These are phyloP conservation scores for Rhinichthys klamathensis DNA, from an alignment of 2,113 vertebrate species.

Conservation along the genomic window DNA sequence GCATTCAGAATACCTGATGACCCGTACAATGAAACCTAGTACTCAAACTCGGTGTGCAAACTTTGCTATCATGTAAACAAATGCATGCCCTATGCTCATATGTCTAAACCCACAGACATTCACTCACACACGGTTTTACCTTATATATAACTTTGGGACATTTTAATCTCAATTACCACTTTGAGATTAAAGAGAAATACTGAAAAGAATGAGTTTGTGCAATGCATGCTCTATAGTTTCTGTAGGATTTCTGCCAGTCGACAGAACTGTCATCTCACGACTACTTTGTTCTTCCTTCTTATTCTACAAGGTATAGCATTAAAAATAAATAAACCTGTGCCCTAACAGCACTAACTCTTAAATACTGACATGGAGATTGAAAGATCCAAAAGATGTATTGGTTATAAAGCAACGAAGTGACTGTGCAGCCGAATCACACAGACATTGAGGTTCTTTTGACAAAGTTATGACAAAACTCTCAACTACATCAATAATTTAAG, in stretches of 20 bases:
- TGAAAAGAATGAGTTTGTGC: neutral
- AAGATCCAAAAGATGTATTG: neutral
- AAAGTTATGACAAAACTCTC: neutral
- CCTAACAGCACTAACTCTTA: neutral
- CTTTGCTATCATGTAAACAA: neutral
- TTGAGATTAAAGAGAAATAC: slow-evolving; percentile 1
- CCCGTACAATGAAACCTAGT: neutral
- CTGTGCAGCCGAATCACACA: neutral
- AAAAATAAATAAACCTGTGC: neutral
- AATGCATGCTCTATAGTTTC: neutral
- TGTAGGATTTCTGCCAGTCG: neutral
- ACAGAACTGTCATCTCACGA: neutral
- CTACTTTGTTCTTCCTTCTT: neutral
- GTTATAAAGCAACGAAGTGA: neutral
- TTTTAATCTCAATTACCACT: neutral
- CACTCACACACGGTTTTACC: neutral
- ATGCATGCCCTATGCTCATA: neutral
- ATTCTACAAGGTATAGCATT: neutral
- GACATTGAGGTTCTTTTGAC: neutral
- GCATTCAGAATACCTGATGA: neutral
- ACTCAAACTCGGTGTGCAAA: neutral
- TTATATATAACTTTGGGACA: neutral
- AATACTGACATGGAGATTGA: neutral
- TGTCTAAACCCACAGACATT: neutral
- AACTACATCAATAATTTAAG: neutral